Conservation (phyloP, 2,797 vertebrate species). For the Rousettus madagascariensis region DNA sequence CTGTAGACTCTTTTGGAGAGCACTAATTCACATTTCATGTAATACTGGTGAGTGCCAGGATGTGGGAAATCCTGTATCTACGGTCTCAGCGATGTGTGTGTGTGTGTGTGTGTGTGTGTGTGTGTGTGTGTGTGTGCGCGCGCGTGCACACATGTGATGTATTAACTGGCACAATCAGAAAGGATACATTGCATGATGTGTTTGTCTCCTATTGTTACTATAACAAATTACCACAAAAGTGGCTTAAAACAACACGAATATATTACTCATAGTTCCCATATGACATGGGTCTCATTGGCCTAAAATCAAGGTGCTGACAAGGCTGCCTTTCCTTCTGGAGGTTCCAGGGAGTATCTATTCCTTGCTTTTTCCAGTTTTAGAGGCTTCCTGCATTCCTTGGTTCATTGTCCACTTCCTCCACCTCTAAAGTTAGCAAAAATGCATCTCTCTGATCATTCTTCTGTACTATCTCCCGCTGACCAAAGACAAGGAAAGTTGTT, state of each 20-base stretch:
- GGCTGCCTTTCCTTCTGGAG: neutral
- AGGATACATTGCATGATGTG: neutral
- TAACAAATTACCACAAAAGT: neutral
- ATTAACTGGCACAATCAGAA: neutral
- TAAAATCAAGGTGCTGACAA: neutral
- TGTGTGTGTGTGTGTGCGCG: neutral
- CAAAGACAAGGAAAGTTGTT: slow-evolving; percentile 2
- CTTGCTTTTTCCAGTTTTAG: slow-evolving; percentile 14
- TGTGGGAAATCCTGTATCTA: neutral
- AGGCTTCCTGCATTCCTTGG: neutral
- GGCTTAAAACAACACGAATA: neutral
- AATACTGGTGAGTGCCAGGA: neutral
- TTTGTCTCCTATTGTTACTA: neutral
- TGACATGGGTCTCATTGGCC: neutral
- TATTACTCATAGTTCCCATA: neutral
- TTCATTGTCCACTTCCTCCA: neutral
- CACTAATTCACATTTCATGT: neutral
- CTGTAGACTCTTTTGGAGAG: neutral
- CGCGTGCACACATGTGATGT: too few species aligned
- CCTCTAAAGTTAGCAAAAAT: neutral
- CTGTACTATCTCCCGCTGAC: slow-evolving; percentile 39
- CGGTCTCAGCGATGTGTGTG: neutral
- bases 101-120: neutral
- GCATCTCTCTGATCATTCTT: slow-evolving; percentile 44
- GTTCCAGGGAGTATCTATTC: neutral